These are phyloP conservation scores for Rhynchophorus ferrugineus DNA, from an alignment of 1,140 invertebrate genomes.

Conservation along the genomic window DNA sequence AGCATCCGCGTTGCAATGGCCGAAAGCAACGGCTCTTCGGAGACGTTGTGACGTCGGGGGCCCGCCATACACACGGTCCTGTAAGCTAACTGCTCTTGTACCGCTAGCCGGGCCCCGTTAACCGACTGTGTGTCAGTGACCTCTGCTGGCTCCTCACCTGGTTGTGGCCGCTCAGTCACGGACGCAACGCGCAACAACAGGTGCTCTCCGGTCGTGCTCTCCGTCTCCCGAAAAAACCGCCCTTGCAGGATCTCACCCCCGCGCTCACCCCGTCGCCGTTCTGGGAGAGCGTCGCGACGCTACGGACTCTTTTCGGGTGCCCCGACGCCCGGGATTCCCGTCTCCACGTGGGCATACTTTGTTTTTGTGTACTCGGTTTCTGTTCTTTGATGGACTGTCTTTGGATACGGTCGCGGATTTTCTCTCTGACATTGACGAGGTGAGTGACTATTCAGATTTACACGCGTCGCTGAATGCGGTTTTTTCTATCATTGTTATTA, in stretches of 20 bases:
- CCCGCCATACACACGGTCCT: slow-evolving; percentile 34
- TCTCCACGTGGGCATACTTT: neutral
- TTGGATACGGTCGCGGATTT: no score
- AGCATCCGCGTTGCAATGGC: slow-evolving; percentile 18
- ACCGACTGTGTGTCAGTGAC: slow-evolving; percentile 35
- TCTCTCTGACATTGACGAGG: no score
- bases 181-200: slow-evolving; percentile 37
- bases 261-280: neutral
- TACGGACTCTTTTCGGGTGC: neutral
- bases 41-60: slow-evolving; percentile 1
- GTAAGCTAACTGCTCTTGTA: slow-evolving; percentile 40
- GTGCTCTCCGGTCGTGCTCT: slow-evolving; percentile 24
- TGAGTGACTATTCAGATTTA: no score
- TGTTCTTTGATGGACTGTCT: neutral
- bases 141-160: slow-evolving; percentile 38
- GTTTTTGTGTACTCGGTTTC: neutral
- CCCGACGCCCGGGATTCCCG: neutral
- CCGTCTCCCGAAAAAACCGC: neutral
- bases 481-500: no score
- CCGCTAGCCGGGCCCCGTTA: slow-evolving; percentile 37
- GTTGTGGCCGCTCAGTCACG: slow-evolving; percentile 34
- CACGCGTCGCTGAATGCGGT: no score
- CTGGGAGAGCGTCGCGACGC: neutral
- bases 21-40: slow-evolving; percentile 11
- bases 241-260: neutral